phyloP scores from a whole-genome alignment of 2,113 vertebrate genomes.

The Etheostoma spectabile region DNA sequence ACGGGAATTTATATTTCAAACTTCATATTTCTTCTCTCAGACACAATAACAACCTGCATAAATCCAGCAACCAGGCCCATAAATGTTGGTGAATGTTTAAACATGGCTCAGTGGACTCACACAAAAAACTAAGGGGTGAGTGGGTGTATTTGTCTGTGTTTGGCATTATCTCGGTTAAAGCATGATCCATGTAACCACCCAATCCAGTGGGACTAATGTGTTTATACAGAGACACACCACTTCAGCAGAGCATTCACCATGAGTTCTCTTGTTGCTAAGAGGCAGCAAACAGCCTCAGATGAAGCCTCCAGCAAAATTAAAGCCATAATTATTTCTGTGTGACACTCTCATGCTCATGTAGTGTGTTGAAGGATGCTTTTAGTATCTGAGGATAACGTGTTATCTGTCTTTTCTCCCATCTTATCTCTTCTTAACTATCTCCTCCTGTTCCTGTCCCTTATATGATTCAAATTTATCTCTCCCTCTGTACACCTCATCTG shows the following conservation, averaged over 20 bases:
- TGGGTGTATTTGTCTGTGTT: neutral
- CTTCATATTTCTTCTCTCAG: slow-evolving; percentile 18
- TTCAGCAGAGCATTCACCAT: slow-evolving; percentile 21
- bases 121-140: neutral
- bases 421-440: neutral
- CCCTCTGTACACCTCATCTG: neutral
- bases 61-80: slow-evolving; percentile 21
- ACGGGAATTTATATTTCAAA: slow-evolving; percentile 32
- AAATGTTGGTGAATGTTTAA: slow-evolving; percentile 44
- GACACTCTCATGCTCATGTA: slow-evolving; percentile 17
- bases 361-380: slow-evolving; percentile 6
- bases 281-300: slow-evolving; percentile 25
- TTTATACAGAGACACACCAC: slow-evolving; percentile 9
- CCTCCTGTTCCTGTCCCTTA: neutral
- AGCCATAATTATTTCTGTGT: slow-evolving; percentile 45
- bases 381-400: neutral
- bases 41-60: slow-evolving; percentile 19
- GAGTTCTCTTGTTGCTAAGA: slow-evolving; percentile 15
- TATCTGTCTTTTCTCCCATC: neutral
- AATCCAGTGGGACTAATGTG: slow-evolving; percentile 27
- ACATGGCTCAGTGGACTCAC: slow-evolving; percentile 16
- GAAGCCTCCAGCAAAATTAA: slow-evolving; percentile 52
- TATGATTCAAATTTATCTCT: slow-evolving; percentile 8
- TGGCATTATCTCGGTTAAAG: slow-evolving; percentile 2
- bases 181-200: neutral